Percentiles rank a stretch among this genome's conserved stretches.
phyloP scores from a whole-genome alignment of 1,140 invertebrate genomes.

The Lutraria rhynchaena region DNA sequence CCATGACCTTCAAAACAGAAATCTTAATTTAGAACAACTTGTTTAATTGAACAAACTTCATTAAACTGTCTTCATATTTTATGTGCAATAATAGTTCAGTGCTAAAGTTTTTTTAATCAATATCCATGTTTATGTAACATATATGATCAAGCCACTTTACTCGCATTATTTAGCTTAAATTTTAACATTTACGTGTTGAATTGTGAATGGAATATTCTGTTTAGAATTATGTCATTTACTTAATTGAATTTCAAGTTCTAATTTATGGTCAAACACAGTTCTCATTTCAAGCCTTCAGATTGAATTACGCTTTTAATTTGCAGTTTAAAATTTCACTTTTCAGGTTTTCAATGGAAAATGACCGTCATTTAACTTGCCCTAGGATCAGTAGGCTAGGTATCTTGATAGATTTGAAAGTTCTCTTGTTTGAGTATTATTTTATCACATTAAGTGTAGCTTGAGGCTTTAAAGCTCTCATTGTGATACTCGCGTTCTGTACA shows the following conservation, averaged over 20 bases:
- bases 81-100: too few species aligned
- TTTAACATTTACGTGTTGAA: too few species aligned
- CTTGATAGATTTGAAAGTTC: neutral
- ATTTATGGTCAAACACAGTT: slow-evolving; percentile 29
- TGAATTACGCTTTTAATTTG: slow-evolving; percentile 1
- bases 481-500: neutral
- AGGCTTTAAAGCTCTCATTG: neutral
- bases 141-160: too few species aligned
- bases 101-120: too few species aligned
- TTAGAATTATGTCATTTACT: slow-evolving; percentile 20
- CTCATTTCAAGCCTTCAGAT: neutral
- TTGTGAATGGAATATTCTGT: neutral
- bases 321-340: slow-evolving; percentile 6
- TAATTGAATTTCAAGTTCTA: slow-evolving; percentile 21
- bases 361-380: slow-evolving; percentile 1
- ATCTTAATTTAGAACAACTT: too few species aligned
- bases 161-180: too few species aligned
- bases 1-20: too few species aligned
- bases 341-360: slow-evolving; percentile 4
- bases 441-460: neutral
- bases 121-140: too few species aligned
- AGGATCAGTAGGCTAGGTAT: neutral
- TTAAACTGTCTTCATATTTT: too few species aligned
- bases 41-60: too few species aligned
- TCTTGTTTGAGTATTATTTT: slow-evolving; percentile 7